Evolutionary conservation across 2,888 invertebrate species (phyloP).

Genomic region (Cybosia mesomella): DNA sequence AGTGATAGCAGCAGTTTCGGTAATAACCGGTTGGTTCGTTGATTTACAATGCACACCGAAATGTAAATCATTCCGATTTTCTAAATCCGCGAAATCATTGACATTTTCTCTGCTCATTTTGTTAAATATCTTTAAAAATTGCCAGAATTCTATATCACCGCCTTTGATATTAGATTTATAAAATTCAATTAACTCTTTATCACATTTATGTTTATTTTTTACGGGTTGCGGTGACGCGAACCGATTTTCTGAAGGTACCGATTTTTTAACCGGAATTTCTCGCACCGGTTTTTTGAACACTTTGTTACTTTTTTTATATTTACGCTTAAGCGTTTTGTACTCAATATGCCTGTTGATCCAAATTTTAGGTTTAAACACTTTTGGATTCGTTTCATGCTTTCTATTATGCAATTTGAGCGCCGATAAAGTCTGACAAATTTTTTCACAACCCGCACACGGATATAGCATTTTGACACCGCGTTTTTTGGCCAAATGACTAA

Average conservation of each 20-base stretch:
- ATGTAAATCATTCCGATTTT: constrained; percentile 54
- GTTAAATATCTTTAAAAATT: constrained; percentile 78
- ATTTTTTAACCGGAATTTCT: constrained; percentile 9
- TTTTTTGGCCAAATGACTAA: constrained; percentile 62
- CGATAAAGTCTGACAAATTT: constrained; percentile 68
- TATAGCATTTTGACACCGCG: constrained; percentile 66
- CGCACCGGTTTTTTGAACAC: constrained; percentile 16
- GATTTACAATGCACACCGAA: constrained; percentile 64
- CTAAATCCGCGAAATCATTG: constrained; percentile 69
- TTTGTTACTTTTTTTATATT: constrained; percentile 19
- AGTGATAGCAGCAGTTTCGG: background rate
- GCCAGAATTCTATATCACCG: constrained; percentile 77
- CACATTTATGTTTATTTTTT: constrained; percentile 72
- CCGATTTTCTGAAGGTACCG: constrained; percentile 47
- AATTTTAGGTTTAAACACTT: constrained; percentile 68
- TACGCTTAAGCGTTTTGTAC: constrained; percentile 21
- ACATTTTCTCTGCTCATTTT: constrained; percentile 72
- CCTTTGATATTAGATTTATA: constrained; percentile 74
- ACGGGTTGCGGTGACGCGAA: constrained; percentile 68
- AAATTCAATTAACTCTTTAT: constrained; percentile 69
- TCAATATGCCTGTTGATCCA: constrained; percentile 64
- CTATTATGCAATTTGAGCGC: constrained; percentile 71
- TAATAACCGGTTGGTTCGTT: background rate
- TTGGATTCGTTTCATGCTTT: constrained; percentile 68
- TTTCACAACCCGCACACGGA: constrained; percentile 73